Conservation (phyloP, 2,888 invertebrate genomes). For the Agapostemon virescens region DNA sequence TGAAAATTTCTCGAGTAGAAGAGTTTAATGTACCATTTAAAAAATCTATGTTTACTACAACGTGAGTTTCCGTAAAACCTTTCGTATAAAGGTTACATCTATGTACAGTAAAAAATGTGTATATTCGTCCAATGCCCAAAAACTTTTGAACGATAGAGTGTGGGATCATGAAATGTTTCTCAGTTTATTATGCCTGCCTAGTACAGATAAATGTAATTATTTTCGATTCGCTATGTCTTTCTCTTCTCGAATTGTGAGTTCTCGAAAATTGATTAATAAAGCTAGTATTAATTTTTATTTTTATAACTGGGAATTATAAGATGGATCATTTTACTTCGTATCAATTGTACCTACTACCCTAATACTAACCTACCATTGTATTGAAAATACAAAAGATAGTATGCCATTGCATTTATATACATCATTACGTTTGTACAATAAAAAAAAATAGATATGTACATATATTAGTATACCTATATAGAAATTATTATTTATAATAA, state of each 20-base stretch:
- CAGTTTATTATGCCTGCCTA: not conserved
- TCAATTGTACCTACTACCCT: constrained; percentile 4
- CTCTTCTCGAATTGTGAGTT: not conserved
- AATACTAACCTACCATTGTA: constrained; percentile 15
- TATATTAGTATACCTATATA: constrained; percentile 34
- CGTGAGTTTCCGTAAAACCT: not conserved
- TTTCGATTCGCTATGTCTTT: not conserved
- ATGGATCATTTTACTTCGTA: not conserved
- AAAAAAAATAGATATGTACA: constrained; percentile 43
- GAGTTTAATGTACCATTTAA: not conserved
- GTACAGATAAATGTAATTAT: not conserved
- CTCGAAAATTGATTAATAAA: not conserved
- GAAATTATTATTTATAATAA: constrained; percentile 40
- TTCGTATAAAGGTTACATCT: too few species aligned
- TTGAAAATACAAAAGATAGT: constrained; percentile 15
- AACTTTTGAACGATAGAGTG: not conserved
- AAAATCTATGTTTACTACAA: not conserved
- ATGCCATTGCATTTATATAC: constrained; percentile 18
- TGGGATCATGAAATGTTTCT: not conserved
- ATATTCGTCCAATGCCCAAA: not conserved
- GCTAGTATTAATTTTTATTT: constrained; percentile 25
- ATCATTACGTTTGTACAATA: constrained; percentile 32
- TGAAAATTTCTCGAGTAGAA: too few species aligned
- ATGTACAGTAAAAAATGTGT: not conserved
- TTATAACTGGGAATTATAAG: constrained; percentile 20